Evolutionary conservation across 2,113 vertebrate genomes (phyloP).

Genomic region (Sebastes fasciatus): DNA sequence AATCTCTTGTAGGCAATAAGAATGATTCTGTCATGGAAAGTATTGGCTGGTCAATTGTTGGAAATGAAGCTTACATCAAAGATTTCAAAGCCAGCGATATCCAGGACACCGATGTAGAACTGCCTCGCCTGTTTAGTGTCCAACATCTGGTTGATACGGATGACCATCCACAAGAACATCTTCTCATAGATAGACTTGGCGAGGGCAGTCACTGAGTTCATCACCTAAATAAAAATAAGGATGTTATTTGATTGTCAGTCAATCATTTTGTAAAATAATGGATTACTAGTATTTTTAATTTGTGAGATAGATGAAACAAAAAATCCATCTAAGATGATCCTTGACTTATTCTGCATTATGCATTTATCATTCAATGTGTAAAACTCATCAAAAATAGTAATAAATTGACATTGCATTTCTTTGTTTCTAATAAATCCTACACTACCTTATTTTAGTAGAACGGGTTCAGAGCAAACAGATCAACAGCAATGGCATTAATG

Average conservation of each 20-base stretch:
- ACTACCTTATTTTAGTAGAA: background rate
- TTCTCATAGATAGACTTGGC: constrained; percentile 82
- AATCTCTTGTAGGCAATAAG: background rate
- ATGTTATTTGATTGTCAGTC: too few species aligned
- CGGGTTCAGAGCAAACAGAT: too few species aligned
- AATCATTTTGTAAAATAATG: too few species aligned
- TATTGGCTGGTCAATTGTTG: background rate
- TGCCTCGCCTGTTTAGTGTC: constrained; percentile 85
- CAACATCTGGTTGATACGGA: constrained; percentile 82
- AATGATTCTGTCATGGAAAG: background rate
- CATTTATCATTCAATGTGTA: background rate
- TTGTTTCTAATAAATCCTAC: background rate
- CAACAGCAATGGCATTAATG: too few species aligned
- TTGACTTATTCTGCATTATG: background rate
- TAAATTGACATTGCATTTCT: background rate
- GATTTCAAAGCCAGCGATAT: constrained; percentile 80
- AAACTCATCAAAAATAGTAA: background rate
- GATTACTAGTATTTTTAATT: background rate
- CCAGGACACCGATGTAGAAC: constrained; percentile 92
- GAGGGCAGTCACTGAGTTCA: constrained; percentile 73
- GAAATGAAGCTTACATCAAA: too few species aligned
- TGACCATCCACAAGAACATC: constrained; percentile 84
- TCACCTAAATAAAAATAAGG: too few species aligned
- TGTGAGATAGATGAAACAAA: background rate
- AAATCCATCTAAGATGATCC: background rate